Evolutionary conservation across 2,113 vertebrate species (phyloP).

Genomic region (Spheniscus mendiculus): DNA sequence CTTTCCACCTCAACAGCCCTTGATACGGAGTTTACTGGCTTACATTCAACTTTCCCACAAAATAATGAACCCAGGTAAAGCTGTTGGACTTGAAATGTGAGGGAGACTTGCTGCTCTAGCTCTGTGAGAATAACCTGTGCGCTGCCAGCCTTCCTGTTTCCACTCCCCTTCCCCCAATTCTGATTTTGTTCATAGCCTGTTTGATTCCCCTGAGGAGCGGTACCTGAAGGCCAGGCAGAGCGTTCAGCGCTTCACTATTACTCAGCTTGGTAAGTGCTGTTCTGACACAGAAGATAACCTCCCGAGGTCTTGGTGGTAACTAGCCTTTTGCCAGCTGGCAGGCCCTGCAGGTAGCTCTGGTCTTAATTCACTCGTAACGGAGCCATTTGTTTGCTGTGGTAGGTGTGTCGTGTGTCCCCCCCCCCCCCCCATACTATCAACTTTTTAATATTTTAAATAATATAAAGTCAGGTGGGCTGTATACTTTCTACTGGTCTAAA

Average conservation of each 20-base stretch:
- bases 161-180: not conserved
- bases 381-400: not conserved
- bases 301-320: fast-evolving
- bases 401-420: too few relatives aligned
- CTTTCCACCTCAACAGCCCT: conserved; percentile 44
- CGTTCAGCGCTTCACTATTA: conserved; percentile 67
- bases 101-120: not conserved
- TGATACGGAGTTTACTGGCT: conserved; percentile 77
- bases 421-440: fast-evolving
- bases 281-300: fast-evolving
- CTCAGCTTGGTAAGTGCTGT: conserved; percentile 75
- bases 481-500: not conserved
- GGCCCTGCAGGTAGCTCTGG: not conserved
- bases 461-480: fast-evolving
- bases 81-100: fast-evolving
- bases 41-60: conserved; percentile 26
- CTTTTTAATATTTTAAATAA: not conserved
- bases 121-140: not conserved
- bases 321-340: not conserved
- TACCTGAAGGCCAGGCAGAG: conserved; percentile 69
- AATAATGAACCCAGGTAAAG: conserved; percentile 69
- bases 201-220: conserved; percentile 67
- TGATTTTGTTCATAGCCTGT: conserved; percentile 53
- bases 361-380: not conserved
- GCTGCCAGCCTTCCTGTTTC: fast-evolving